phyloP scores from a whole-genome alignment of 2,113 vertebrate species.

The Phalacrocorax brasilianus region DNA sequence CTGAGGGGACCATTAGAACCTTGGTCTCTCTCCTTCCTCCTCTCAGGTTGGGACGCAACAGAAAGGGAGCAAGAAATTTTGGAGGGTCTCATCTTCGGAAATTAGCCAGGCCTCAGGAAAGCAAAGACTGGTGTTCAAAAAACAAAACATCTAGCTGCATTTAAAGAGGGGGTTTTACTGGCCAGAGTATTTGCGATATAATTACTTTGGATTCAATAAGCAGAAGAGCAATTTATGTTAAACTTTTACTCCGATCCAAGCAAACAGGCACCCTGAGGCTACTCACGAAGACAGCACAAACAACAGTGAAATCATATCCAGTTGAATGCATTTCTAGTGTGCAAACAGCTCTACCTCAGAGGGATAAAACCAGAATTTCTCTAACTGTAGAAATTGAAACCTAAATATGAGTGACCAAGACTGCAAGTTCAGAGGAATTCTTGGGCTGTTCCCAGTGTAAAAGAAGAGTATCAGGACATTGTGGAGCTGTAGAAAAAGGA shows the following conservation, averaged over 20 bases:
- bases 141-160: not conserved
- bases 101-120: not conserved
- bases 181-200: not conserved
- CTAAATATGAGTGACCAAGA: not conserved
- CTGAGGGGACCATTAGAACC: too few relatives aligned
- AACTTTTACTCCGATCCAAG: not conserved
- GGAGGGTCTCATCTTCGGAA: not conserved
- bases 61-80: not conserved
- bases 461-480: not conserved
- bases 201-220: not conserved
- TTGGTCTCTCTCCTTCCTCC: too few relatives aligned
- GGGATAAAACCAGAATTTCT: not conserved
- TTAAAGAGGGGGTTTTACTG: not conserved
- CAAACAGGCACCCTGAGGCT: not conserved
- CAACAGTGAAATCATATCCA: not conserved
- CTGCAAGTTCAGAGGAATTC: not conserved
- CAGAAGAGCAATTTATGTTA: not conserved
- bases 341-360: not conserved
- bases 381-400: not conserved
- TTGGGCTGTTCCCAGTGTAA: not conserved
- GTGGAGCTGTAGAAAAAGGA: not conserved
- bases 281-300: slow-evolving; percentile 20
- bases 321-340: not conserved
- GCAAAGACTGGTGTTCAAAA: not conserved
- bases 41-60: too few relatives aligned